These are phyloP conservation scores for Enteromius mattozi DNA, from an alignment of 2,797 vertebrate genomes.

Conservation along the genomic window DNA sequence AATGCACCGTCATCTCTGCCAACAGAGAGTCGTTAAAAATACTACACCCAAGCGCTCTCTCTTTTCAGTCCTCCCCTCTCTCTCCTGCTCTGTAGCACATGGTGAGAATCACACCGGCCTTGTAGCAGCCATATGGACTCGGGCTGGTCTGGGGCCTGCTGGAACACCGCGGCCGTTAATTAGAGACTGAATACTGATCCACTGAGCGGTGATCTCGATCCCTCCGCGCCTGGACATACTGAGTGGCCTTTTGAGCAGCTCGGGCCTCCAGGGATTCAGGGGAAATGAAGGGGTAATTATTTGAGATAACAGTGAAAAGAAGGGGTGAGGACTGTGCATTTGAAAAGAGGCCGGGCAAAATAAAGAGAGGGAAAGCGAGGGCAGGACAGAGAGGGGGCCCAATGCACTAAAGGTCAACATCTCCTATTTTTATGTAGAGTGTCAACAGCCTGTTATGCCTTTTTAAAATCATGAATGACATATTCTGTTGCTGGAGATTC, in stretches of 20 bases:
- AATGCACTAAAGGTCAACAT: constrained; percentile 87
- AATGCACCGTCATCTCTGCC: constrained; percentile 72
- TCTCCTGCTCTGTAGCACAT: constrained; percentile 79
- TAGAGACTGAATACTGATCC: constrained; percentile 86
- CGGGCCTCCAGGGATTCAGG: constrained; percentile 80
- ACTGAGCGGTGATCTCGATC: constrained; percentile 83
- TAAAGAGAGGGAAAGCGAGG: constrained; percentile 49
- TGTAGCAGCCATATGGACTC: constrained; percentile 86
- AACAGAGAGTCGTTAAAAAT: constrained; percentile 87
- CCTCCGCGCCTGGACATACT: constrained; percentile 78
- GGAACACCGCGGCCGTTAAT: constrained; percentile 91
- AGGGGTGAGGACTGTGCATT: constrained; percentile 70
- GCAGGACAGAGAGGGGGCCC: constrained; percentile 28
- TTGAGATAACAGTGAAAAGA: constrained; percentile 88
- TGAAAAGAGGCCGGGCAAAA: constrained; percentile 77
- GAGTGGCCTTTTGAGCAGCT: constrained; percentile 85
- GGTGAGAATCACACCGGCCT: constrained; percentile 81
- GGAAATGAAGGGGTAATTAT: constrained; percentile 89
- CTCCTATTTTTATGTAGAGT: constrained; percentile 82
- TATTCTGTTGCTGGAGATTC: constrained; percentile 80
- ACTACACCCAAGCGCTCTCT: constrained; percentile 71
- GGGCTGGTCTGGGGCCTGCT: constrained; percentile 78
- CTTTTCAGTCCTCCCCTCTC: constrained; percentile 32
- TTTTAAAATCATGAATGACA: constrained; percentile 83
- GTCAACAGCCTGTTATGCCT: constrained; percentile 84